Base-by-base conservation (phyloP, 1,140 invertebrate species). In the Rhagoletis zephyria region DNA sequence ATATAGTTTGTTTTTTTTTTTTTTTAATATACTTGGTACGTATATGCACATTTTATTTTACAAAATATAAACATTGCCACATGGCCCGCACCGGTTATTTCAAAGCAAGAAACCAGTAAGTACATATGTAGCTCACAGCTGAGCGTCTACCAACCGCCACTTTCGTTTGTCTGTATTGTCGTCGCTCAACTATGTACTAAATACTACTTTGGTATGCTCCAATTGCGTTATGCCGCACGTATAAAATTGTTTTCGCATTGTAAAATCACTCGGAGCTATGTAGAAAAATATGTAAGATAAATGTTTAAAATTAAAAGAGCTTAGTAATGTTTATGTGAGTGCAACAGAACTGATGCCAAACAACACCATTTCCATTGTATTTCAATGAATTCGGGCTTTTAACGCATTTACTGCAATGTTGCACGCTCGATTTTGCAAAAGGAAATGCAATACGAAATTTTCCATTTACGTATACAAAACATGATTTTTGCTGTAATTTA, bases 211-310 rank as follows among this genome's bases (percentile, higher is more conserved):
- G 16, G 48, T 51, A 81, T 81, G 74, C 74, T 81, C 74, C 48
- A 81, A 81, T 81, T 81, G 74, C 48, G 74, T 81, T 59, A 30
- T 6, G 16, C 4, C n/a, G 74, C 1, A 3, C 16, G 16, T 19
- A 30, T 81, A 48, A 16, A 56, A 59, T 81, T 81, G 30, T 81
- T 42, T 51, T 7, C 16, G 48, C 48, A 81, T 81, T 81, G 74
- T 56, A 81, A 56, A 56, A 48, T 1, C 45, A 5, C 45, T 74
- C 12, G n/a, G 1, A 9, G 5, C 45, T 19, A 70, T 70, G 40
- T 70, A 70, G n/a, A 65, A 5, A 70, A 12, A 10, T 12, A 16
- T 70, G 42, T 70, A 45, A 30, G 74, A 51, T 12, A 81, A 81
- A 81, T 56, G 74, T 30, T 48, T 3, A 56, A 30, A 12, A 63